A percentile compares a stretch with the other conserved stretches of the same genome.
Evolutionary conservation across 2,113 vertebrate species (phyloP).

Genomic region (Dermatemys mawii): DNA sequence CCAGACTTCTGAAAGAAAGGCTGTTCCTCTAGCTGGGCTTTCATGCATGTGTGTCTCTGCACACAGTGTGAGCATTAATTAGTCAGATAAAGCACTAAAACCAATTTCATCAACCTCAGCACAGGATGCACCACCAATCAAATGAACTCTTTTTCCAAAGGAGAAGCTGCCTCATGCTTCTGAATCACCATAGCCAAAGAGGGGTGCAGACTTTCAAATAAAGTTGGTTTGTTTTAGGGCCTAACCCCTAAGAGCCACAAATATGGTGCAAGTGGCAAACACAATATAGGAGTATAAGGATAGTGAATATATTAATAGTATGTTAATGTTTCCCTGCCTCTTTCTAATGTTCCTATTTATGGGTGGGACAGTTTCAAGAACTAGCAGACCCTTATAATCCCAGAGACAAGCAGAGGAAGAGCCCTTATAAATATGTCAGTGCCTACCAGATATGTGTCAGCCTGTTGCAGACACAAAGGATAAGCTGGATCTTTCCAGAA

Average conservation of each 20-base stretch:
- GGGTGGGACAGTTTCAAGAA: not conserved
- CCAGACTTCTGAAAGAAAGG: not conserved
- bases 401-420: not conserved
- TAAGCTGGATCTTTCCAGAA: not conserved
- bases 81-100: not conserved
- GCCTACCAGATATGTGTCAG: not conserved
- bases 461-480: not conserved
- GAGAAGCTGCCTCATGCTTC: not conserved
- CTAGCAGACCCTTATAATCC: not conserved
- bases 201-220: not conserved
- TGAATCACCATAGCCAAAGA: not conserved
- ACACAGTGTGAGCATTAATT: not conserved
- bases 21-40: not conserved
- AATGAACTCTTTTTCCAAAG: not conserved
- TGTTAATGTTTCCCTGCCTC: not conserved
- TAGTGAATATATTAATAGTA: accelerated
- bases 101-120: not conserved
- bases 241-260: not conserved
- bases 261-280: not conserved
- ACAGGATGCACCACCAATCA: not conserved
- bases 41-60: not conserved
- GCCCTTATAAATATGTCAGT: not conserved
- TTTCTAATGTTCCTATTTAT: not conserved
- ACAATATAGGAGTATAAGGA: not conserved
- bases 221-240: not conserved